phyloP scores from a whole-genome alignment of 2,888 invertebrate species.

The Sipha maydis region DNA sequence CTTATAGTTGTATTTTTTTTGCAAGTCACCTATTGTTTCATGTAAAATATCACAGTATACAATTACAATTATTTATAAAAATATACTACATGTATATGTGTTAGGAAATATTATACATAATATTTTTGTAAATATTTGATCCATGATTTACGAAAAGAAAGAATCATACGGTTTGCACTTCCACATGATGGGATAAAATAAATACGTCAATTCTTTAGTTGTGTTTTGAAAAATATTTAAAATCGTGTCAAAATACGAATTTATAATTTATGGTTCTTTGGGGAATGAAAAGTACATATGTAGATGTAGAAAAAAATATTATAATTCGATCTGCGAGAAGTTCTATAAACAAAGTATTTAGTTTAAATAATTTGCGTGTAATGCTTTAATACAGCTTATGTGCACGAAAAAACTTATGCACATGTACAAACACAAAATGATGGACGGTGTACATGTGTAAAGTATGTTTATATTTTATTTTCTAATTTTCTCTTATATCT shows the following conservation, averaged over 20 bases:
- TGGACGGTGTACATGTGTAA: too few relatives aligned
- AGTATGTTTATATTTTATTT: too few relatives aligned
- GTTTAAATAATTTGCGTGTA: not conserved
- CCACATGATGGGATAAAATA: not conserved
- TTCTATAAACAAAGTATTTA: not conserved
- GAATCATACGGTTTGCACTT: not conserved
- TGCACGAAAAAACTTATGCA: not conserved
- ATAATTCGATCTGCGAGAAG: not conserved
- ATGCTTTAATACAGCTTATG: too few relatives aligned
- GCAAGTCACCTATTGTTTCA: not conserved
- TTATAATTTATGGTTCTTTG: not conserved
- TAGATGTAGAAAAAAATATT: too few relatives aligned
- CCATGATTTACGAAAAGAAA: not conserved
- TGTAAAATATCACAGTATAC: not conserved
- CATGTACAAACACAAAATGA: not conserved
- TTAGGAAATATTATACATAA: not conserved
- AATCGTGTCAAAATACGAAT: conserved; percentile 6
- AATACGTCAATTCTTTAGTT: not conserved
- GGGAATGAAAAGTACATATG: not conserved
- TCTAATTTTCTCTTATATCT: not conserved
- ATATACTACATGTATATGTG: not conserved
- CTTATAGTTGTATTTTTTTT: not conserved
- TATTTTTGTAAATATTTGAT: not conserved
- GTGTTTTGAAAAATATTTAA: not conserved
- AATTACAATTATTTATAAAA: not conserved